phyloP scores from a whole-genome alignment of 2,888 invertebrate genomes.

The Zelleria hepariella region DNA sequence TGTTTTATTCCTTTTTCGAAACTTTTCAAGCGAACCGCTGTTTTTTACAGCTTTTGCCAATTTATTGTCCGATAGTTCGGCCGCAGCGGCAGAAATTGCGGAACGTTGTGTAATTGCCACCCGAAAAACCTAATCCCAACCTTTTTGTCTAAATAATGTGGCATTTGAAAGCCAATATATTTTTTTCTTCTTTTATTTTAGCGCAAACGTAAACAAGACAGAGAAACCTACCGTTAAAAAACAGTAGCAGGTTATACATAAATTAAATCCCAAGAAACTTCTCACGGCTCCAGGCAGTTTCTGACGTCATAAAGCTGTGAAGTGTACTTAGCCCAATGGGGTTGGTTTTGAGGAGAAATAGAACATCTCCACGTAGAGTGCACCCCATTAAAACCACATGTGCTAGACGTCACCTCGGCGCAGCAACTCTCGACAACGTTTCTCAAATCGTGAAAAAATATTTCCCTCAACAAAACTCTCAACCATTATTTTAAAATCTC shows the following conservation, averaged over 20 bases:
- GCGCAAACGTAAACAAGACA: no score
- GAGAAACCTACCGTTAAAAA: not conserved
- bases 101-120: not conserved
- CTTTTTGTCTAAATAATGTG: no score
- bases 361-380: constrained; percentile 49
- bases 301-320: not conserved
- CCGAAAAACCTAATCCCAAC: no score
- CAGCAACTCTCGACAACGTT: constrained; percentile 17
- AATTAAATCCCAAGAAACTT: not conserved
- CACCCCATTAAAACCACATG: constrained; percentile 65
- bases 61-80: not conserved
- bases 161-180: no score
- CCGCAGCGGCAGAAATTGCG: constrained; percentile 16
- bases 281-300: not conserved
- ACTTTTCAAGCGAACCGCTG: constrained; percentile 6
- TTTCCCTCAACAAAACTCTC: not conserved
- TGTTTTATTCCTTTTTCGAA: constrained; percentile 7
- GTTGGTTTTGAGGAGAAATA: constrained; percentile 35
- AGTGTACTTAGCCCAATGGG: constrained; percentile 35
- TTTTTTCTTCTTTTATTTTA: no score
- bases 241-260: not conserved
- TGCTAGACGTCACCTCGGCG: constrained; percentile 44
- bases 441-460: constrained; percentile 23
- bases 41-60: constrained; percentile 3
- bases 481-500: not conserved